Evolutionary conservation across 2,888 invertebrate species (phyloP).

Genomic region (Holacanthella duospinosa): DNA sequence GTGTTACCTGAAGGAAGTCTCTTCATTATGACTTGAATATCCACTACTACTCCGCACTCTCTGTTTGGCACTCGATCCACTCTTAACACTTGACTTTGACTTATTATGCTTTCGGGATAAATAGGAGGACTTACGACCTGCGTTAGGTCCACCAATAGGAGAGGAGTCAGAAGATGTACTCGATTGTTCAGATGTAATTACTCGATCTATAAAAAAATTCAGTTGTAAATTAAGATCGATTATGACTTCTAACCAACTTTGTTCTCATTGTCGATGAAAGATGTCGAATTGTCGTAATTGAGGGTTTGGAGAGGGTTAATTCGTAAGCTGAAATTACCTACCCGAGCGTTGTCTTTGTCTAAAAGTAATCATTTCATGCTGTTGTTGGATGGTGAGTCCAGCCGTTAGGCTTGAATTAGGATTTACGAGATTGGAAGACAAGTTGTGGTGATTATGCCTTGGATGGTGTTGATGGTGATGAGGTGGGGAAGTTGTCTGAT

Average conservation of each 20-base stretch:
- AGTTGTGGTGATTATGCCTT: not conserved
- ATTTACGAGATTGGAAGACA: not conserved
- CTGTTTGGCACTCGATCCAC: constrained; percentile 47
- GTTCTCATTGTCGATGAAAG: no score
- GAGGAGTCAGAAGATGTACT: constrained; percentile 70
- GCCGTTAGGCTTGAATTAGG: not conserved
- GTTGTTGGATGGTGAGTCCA: constrained; percentile 3
- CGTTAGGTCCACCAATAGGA: constrained; percentile 41
- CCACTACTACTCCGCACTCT: constrained; percentile 69
- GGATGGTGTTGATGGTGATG: constrained; percentile 5
- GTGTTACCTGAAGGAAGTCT: constrained; percentile 66
- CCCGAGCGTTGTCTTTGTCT: constrained; percentile 33
- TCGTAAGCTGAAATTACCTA: constrained; percentile 13
- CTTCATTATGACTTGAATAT: constrained; percentile 73
- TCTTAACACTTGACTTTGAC: constrained; percentile 50
- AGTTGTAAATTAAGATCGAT: constrained; percentile 3
- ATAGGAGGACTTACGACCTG: constrained; percentile 3
- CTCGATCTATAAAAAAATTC: constrained; percentile 21
- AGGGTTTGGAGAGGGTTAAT: constrained; percentile 8
- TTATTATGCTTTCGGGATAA: constrained; percentile 43
- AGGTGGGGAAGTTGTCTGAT: constrained; percentile 10
- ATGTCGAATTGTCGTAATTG: constrained; percentile 10
- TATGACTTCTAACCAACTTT: not conserved
- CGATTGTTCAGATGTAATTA: constrained; percentile 52
- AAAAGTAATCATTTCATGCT: constrained; percentile 36